Conservation (phyloP, 2,888 invertebrate species). For the Torymus aiolomorphi region DNA sequence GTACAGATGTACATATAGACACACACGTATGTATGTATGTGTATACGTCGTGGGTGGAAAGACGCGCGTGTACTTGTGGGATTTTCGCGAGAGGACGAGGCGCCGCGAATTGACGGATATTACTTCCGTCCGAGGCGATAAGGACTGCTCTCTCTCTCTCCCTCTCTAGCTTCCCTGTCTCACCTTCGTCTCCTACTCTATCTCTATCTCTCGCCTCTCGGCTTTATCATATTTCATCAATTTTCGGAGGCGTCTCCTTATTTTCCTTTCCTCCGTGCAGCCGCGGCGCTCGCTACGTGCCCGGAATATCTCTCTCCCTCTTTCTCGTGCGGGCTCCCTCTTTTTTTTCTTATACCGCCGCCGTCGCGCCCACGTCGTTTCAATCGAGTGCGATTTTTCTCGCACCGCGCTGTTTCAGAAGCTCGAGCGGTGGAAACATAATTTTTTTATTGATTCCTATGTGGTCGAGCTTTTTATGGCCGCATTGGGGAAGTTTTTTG, state of each 20-base stretch:
- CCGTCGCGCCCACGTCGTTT: neutral
- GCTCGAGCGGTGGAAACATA: too few species aligned
- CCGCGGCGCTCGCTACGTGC: slow-evolving; percentile 12
- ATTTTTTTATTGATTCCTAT: slow-evolving; percentile 9
- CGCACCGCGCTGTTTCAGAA: too few species aligned
- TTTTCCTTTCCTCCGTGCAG: slow-evolving; percentile 10
- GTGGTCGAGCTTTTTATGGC: too few species aligned
- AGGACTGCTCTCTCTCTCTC: slow-evolving; percentile 18
- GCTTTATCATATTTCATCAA: slow-evolving; percentile 56
- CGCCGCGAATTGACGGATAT: slow-evolving; percentile 44
- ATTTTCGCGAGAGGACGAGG: neutral
- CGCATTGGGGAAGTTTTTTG: too few species aligned
- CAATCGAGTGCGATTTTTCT: slow-evolving; percentile 38
- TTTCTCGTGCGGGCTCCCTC: neutral
- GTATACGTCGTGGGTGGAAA: too few species aligned
- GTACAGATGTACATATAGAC: too few species aligned
- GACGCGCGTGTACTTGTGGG: too few species aligned
- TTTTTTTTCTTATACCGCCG: too few species aligned
- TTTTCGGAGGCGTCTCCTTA: slow-evolving; percentile 32
- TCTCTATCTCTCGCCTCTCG: neutral
- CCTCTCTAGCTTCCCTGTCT: neutral
- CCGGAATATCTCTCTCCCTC: slow-evolving; percentile 29
- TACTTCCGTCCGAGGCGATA: slow-evolving; percentile 46
- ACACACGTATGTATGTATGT: too few species aligned
- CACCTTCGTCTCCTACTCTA: too few species aligned